Base-by-base conservation (phyloP, 2,797 vertebrate genomes). In the Okamejei kenojei region DNA sequence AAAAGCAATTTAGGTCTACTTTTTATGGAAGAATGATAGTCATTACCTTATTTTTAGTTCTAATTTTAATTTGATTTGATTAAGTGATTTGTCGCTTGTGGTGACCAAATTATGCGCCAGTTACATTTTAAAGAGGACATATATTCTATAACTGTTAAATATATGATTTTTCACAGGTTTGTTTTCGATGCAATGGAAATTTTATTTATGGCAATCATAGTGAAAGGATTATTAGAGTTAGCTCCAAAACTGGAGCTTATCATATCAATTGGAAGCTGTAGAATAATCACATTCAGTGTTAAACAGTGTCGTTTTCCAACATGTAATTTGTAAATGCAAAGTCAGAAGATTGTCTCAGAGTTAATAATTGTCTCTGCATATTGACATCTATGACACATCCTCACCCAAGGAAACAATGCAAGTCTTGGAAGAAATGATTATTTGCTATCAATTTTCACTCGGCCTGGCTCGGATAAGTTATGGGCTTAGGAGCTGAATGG, bases 1-100 rank as follows among this genome's bases (percentile, higher is more conserved):
- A 29, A 58, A 38, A 92, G 90, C 68, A 92, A 92, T 76, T 92
- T 92, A 76, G 90, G 73, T 9, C 90, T 76, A 54, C 90, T 76
- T 76, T 92, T 92, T 92, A 90, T 54, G 23, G 73, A 54, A 74
- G 71, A 92, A 29, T 54, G 71, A 26, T 92, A 26, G 38, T 76
- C 90, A 76, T 76, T 92, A 74, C 38, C 71, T 92, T 92, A 76
- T 74, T 29, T 76, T 38, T 38, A 76, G 23, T 58, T 58, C 71
- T 92, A 92, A 76, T 92, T 76, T 74, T 76, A 74, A 13, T 54
- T 92, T 54, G 35, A 11, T 68, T 76, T 92, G 38, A 76, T 45
- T 76, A 76, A 58, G 5, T 26, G 26, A 58, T 54, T 15, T 11
- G 54, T 29, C 76, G 26, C 10, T 11, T 45, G 45, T 74, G 6